A percentile compares a stretch with the other conserved stretches of the same genome.
Evolutionary conservation across 2,797 vertebrate genomes (phyloP).

Genomic region (Falco columbarius): DNA sequence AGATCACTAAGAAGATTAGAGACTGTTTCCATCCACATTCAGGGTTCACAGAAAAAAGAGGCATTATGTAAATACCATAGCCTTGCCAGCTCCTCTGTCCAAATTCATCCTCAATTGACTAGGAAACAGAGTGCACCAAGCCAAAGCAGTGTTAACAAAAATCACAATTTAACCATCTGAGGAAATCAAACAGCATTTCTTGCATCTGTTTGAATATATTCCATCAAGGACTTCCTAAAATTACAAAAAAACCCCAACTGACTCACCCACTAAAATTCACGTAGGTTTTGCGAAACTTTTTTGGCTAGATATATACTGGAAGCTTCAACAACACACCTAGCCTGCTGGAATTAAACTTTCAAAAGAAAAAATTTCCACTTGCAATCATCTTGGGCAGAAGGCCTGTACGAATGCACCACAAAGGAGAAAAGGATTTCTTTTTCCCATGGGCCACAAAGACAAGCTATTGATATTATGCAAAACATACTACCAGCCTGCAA

Average conservation of each 20-base stretch:
- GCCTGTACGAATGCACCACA: not conserved
- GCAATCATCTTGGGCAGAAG: not conserved
- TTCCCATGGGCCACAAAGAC: conserved; percentile 33
- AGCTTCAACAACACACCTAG: not conserved
- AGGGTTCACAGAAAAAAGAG: conserved; percentile 41
- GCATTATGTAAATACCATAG: conserved; percentile 61
- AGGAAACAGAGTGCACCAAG: conserved; percentile 25
- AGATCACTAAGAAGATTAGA: conserved; percentile 69
- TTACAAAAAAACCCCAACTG: not conserved
- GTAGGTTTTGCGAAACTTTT: not conserved
- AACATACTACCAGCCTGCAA: not conserved
- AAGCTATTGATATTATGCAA: conserved; percentile 42
- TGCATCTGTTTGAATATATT: not conserved
- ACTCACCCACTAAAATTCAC: not conserved
- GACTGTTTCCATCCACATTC: conserved; percentile 56
- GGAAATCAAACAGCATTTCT: conserved; percentile 50
- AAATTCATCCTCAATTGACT: conserved; percentile 47
- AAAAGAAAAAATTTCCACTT: conserved; percentile 35
- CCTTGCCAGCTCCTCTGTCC: conserved; percentile 47
- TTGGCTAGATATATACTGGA: not conserved
- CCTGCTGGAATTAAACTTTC: conserved; percentile 3
- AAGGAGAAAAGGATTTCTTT: conserved; percentile 27
- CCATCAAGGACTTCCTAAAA: not conserved
- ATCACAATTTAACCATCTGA: conserved; percentile 9
- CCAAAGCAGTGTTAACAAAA: conserved; percentile 22